A percentile compares a stretch with the other conserved stretches of the same genome.
These are phyloP conservation scores for Hemibagrus guttatus DNA, from an alignment of 2,797 vertebrate species.

Conservation along the genomic window DNA sequence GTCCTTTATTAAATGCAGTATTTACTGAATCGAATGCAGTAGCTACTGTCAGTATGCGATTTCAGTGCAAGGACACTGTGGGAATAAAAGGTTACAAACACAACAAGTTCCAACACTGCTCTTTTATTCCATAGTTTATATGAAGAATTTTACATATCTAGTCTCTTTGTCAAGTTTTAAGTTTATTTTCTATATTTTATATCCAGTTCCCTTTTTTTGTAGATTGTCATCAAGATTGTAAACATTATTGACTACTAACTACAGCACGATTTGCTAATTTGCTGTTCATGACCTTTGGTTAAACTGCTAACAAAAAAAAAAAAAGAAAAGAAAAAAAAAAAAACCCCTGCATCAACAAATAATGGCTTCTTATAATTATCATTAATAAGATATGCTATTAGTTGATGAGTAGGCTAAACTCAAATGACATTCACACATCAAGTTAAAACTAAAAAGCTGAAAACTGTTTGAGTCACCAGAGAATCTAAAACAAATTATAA, in stretches of 20 bases:
- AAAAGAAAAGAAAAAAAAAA: not conserved
- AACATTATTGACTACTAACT: conserved; percentile 35
- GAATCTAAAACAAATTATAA: not conserved
- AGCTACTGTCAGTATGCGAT: too few species aligned
- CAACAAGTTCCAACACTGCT: conserved; percentile 6
- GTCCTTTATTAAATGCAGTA: too few species aligned
- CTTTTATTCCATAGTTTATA: conserved; percentile 40
- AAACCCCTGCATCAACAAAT: not conserved
- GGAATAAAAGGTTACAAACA: not conserved
- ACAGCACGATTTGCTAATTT: conserved; percentile 24
- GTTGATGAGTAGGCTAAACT: not conserved
- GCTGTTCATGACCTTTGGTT: conserved; percentile 28
- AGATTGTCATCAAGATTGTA: conserved; percentile 39
- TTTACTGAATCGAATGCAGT: too few species aligned
- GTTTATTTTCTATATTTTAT: conserved; percentile 10
- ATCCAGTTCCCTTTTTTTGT: conserved; percentile 37
- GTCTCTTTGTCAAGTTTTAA: conserved; percentile 43
- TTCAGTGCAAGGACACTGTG: too few species aligned
- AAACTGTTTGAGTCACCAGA: not conserved
- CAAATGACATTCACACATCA: not conserved
- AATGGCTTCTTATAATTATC: not conserved
- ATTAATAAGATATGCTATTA: not conserved
- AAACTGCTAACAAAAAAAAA: not conserved
- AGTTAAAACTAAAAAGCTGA: not conserved
- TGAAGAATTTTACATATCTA: conserved; percentile 19